A percentile compares a stretch with the other conserved stretches of the same genome.
Conservation (phyloP, 1,140 invertebrate genomes). For the Popillia japonica region DNA sequence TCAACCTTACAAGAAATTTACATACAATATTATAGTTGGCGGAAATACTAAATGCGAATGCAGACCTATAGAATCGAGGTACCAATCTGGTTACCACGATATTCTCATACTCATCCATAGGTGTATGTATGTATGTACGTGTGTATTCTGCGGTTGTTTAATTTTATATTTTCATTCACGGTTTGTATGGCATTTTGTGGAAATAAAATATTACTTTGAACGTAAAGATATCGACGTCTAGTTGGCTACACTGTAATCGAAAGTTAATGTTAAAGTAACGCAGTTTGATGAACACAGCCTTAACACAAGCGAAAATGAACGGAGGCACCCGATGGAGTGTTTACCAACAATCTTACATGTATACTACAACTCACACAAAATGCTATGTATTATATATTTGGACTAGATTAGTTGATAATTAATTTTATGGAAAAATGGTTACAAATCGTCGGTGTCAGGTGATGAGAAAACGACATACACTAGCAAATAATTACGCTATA, state of each 20-base stretch:
- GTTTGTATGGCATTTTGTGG: slow-evolving; percentile 14
- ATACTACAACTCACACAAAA: slow-evolving; percentile 66
- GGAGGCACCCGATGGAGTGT: slow-evolving; percentile 59
- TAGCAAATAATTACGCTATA: slow-evolving; percentile 62
- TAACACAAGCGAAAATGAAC: slow-evolving; percentile 52
- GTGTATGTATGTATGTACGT: background rate
- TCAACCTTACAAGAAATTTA: slow-evolving; percentile 22
- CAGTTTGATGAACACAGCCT: slow-evolving; percentile 48
- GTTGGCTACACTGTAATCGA: slow-evolving; percentile 54
- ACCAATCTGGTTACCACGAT: background rate
- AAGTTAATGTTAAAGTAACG: slow-evolving; percentile 53
- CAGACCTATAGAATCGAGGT: background rate
- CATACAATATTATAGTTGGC: slow-evolving; percentile 9
- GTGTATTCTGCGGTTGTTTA: background rate
- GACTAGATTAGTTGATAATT: slow-evolving; percentile 62
- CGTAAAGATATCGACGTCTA: slow-evolving; percentile 47
- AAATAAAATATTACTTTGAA: slow-evolving; percentile 32
- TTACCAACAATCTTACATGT: slow-evolving; percentile 64
- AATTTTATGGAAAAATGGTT: slow-evolving; percentile 59
- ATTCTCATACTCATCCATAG: background rate
- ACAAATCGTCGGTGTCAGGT: slow-evolving; percentile 61
- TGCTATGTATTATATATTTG: slow-evolving; percentile 63
- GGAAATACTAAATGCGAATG: slow-evolving; percentile 9
- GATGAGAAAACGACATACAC: slow-evolving; percentile 61
- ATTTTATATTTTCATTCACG: background rate